These are phyloP conservation scores for Pipistrellus pygmaeus DNA, from an alignment of 2,797 vertebrate species.

Conservation along the genomic window DNA sequence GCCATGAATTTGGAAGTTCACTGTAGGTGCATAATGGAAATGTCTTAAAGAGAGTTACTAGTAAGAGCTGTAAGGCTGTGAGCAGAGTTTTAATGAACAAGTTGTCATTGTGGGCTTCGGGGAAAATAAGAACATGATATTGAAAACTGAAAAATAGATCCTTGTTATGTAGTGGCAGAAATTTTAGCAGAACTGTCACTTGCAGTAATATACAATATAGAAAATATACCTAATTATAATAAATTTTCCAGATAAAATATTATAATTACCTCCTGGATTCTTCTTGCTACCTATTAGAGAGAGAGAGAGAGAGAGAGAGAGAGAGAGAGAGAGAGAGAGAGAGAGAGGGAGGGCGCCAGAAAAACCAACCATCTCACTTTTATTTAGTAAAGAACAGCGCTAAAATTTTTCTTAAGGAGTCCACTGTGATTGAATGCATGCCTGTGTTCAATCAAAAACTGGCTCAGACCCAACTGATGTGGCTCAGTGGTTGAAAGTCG, in stretches of 20 bases:
- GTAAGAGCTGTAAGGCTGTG: not conserved
- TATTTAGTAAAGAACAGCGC: not conserved
- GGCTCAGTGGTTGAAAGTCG: not conserved
- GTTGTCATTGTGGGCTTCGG: not conserved
- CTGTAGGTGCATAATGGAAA: not conserved
- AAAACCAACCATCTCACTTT: constrained; percentile 11
- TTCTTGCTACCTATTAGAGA: not conserved
- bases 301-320: not conserved
- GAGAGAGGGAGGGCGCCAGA: not conserved
- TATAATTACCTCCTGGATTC: not conserved
- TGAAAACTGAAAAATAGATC: constrained; percentile 14
- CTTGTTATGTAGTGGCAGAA: not conserved
- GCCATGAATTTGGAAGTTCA: not conserved
- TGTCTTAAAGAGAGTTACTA: not conserved
- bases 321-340: not conserved
- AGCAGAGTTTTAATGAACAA: not conserved
- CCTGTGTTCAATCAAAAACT: not conserved
- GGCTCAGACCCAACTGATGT: not conserved
- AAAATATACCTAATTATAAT: not conserved
- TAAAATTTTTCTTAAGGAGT: not conserved
- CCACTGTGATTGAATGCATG: not conserved
- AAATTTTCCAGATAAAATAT: not conserved
- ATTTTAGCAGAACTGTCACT: not conserved
- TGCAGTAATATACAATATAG: not conserved
- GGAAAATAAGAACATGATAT: not conserved